These are phyloP conservation scores for Meteorus cinctellus DNA, from an alignment of 2,888 invertebrate genomes.

Conservation along the genomic window DNA sequence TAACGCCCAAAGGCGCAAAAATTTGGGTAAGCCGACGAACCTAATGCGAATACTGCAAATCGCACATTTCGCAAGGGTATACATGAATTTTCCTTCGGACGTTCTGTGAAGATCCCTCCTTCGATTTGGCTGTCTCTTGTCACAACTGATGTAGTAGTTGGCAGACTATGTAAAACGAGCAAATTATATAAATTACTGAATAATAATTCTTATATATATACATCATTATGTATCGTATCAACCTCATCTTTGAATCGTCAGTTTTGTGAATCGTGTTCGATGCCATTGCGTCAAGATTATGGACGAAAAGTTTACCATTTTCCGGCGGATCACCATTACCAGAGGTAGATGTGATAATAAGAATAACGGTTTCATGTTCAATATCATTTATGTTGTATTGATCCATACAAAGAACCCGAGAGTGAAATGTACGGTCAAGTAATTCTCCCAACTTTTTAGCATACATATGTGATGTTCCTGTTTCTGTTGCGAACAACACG, in stretches of 20 bases:
- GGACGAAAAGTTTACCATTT: constrained; percentile 92
- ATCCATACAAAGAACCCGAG: constrained; percentile 94
- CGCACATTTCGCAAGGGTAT: constrained; percentile 94
- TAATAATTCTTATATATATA: not conserved
- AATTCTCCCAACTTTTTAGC: constrained; percentile 94
- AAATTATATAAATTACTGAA: too few relatives aligned
- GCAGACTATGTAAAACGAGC: constrained; percentile 74
- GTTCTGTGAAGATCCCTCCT: constrained; percentile 86
- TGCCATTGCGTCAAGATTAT: constrained; percentile 83
- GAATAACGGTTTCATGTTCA: constrained; percentile 92
- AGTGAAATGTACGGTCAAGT: constrained; percentile 96
- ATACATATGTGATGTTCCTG: constrained; percentile 95
- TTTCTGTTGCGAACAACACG: constrained; percentile 95
- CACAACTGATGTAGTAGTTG: constrained; percentile 91
- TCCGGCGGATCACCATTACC: constrained; percentile 98
- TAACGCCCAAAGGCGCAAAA: constrained; percentile 96
- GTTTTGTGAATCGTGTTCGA: constrained; percentile 79
- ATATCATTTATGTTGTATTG: constrained; percentile 96
- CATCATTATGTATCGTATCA: constrained; percentile 53
- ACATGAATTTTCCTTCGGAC: constrained; percentile 87
- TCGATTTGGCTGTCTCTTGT: constrained; percentile 92
- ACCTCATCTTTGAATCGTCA: constrained; percentile 77
- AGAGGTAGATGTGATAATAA: constrained; percentile 97
- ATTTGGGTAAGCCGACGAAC: constrained; percentile 97
- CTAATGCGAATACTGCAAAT: constrained; percentile 95